Evolutionary conservation across 2,113 vertebrate species (phyloP).

Genomic region (Sarotherodon lohbergeri): DNA sequence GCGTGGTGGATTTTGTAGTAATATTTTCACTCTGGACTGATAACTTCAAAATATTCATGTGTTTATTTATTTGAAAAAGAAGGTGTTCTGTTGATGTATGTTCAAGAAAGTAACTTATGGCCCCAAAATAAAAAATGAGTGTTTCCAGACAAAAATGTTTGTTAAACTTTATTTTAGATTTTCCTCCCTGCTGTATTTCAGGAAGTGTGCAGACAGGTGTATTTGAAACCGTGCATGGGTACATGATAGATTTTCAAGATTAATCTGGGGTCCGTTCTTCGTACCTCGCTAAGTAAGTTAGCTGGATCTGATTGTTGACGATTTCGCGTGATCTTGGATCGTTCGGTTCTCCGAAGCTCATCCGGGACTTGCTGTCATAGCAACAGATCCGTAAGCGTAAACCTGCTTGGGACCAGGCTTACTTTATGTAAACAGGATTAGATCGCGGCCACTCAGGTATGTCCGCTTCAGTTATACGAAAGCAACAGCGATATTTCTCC

Average conservation of each 20-base stretch:
- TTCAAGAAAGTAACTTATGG: rapidly evolving
- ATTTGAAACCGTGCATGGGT: not conserved
- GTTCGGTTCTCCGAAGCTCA: too few species aligned
- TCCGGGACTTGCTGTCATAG: too few species aligned
- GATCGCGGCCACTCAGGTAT: too few species aligned
- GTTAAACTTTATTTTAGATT: not conserved
- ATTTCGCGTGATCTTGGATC: too few species aligned
- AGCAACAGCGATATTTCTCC: too few species aligned
- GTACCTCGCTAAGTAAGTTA: too few species aligned
- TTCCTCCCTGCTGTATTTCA: not conserved
- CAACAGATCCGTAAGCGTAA: too few species aligned
- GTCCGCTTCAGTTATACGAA: too few species aligned
- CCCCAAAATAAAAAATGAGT: not conserved
- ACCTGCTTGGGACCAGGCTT: too few species aligned
- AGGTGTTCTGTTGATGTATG: rapidly evolving
- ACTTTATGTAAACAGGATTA: too few species aligned
- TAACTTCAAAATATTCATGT: not conserved
- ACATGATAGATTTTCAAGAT: too few species aligned
- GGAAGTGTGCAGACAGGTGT: not conserved
- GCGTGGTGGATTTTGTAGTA: not conserved
- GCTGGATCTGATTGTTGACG: too few species aligned
- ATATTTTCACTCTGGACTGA: not conserved
- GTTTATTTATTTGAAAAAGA: not conserved
- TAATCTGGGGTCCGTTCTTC: not conserved
- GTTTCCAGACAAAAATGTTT: not conserved